Percentiles rank a stretch among this genome's conserved stretches.
phyloP scores from a whole-genome alignment of 2,797 vertebrate species.

The Characodon lateralis region DNA sequence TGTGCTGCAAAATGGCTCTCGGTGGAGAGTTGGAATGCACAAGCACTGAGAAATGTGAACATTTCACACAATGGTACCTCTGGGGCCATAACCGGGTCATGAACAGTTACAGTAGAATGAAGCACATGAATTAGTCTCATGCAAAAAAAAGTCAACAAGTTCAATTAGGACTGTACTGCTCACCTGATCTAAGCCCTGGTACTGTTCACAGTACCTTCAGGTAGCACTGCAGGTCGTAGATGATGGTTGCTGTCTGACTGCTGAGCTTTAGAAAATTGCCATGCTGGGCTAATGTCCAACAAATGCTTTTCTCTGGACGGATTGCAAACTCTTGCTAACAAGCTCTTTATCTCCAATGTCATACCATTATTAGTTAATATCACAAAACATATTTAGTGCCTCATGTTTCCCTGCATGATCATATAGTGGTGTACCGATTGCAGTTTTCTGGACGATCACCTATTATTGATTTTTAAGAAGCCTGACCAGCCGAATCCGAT shows the following conservation, averaged over 20 bases:
- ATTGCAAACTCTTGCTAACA: neutral
- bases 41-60: slow-evolving; percentile 56
- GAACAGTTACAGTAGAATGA: slow-evolving; percentile 48
- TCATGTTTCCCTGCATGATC: too few species aligned
- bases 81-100: slow-evolving; percentile 54
- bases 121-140: slow-evolving; percentile 40
- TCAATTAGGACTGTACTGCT: slow-evolving; percentile 35
- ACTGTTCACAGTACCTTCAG: slow-evolving; percentile 1
- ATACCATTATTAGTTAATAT: neutral
- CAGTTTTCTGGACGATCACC: too few species aligned
- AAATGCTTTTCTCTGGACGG: neutral
- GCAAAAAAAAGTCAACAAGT: slow-evolving; percentile 36
- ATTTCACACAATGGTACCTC: slow-evolving; percentile 60
- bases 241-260: neutral
- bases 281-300: neutral
- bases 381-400: neutral
- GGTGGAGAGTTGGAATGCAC: slow-evolving; percentile 60
- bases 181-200: slow-evolving; percentile 37
- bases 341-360: neutral
- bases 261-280: neutral
- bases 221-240: neutral
- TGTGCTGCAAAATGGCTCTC: slow-evolving; percentile 67
- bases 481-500: too few species aligned
- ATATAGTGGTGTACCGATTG: too few species aligned
- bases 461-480: too few species aligned